These are phyloP conservation scores for Aeoliscus strigatus DNA, from an alignment of 2,797 vertebrate genomes.

Conservation along the genomic window DNA sequence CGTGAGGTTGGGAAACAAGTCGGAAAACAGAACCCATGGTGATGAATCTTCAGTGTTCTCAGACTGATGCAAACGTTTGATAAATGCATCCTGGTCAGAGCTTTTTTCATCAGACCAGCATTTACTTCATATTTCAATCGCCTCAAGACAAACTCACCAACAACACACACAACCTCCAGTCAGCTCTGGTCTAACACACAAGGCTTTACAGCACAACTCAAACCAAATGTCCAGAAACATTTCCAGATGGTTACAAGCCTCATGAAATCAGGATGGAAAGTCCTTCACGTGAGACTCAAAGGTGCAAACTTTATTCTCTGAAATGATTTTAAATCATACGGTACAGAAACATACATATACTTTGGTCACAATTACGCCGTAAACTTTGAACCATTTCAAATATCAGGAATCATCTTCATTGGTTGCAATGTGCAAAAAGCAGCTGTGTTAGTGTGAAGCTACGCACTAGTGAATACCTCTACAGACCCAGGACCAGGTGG, in stretches of 20 bases:
- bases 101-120: constrained; percentile 28
- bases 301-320: constrained; percentile 57
- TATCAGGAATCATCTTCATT: constrained; percentile 31
- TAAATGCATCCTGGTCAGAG: constrained; percentile 27
- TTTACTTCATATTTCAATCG: constrained; percentile 48
- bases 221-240: constrained; percentile 21
- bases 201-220: constrained; percentile 2
- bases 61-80: constrained; percentile 34
- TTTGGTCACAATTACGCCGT: constrained; percentile 48
- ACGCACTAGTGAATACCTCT: not conserved
- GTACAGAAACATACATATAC: constrained; percentile 30
- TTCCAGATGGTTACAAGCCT: constrained; percentile 30
- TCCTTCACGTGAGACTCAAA: too few relatives aligned
- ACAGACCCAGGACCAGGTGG: too few relatives aligned
- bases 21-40: not conserved
- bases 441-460: constrained; percentile 3
- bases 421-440: constrained; percentile 35
- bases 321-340: constrained; percentile 29
- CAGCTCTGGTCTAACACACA: not conserved
- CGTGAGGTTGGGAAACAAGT: too few relatives aligned
- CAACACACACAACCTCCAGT: constrained; percentile 9
- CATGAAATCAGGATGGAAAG: too few relatives aligned
- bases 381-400: constrained; percentile 46
- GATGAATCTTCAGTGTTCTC: constrained; percentile 24
- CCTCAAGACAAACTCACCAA: constrained; percentile 29